phyloP scores from a whole-genome alignment of 2,888 invertebrate species.

The Polydrusus pterygomalis region DNA sequence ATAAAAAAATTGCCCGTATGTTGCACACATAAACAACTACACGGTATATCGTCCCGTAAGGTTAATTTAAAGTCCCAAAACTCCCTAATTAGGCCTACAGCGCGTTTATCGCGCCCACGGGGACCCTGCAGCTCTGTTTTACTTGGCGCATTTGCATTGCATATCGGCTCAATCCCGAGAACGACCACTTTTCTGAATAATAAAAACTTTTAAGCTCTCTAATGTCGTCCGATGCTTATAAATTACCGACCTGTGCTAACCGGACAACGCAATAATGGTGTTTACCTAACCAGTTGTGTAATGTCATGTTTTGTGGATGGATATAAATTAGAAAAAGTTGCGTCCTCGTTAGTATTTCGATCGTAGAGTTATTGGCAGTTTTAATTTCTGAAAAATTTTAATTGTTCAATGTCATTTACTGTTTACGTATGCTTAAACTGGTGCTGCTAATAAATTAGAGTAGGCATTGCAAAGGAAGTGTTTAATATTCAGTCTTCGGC shows the following conservation, averaged over 20 bases:
- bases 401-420: too few species aligned
- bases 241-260: not conserved
- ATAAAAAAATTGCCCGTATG: too few species aligned
- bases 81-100: conserved; percentile 51
- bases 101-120: conserved; percentile 51
- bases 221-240: not conserved
- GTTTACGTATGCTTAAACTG: too few species aligned
- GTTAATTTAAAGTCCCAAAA: conserved; percentile 19
- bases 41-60: conserved; percentile 13
- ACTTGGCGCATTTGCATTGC: conserved; percentile 50
- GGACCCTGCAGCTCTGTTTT: conserved; percentile 47
- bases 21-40: too few species aligned
- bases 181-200: conserved; percentile 45
- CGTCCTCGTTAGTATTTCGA: too few species aligned
- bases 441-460: too few species aligned
- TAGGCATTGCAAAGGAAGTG: not conserved
- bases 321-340: too few species aligned
- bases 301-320: too few species aligned
- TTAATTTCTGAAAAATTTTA: too few species aligned
- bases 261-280: too few species aligned
- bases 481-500: not conserved
- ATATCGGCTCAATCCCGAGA: conserved; percentile 53
- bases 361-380: too few species aligned
- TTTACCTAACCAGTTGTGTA: too few species aligned
- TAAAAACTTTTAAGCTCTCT: conserved; percentile 19